Evolutionary conservation across 2,888 invertebrate species (phyloP).

Genomic region (Drosophila differens): DNA sequence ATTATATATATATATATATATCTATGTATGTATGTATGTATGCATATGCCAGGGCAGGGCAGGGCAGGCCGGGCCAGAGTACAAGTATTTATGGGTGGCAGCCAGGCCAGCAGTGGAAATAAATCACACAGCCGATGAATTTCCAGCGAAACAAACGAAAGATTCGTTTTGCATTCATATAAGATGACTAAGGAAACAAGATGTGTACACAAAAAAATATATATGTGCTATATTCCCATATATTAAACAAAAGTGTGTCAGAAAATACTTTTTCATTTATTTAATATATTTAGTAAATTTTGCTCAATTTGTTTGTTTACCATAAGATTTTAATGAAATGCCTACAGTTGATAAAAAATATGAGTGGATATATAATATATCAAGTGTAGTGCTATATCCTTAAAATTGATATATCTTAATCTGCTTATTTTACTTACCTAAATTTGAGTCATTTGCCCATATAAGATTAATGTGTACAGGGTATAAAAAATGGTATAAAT

Average conservation of each 20-base stretch:
- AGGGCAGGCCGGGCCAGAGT: slow-evolving; percentile 3
- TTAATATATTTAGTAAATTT: neutral
- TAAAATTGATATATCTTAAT: neutral
- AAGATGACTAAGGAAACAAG: slow-evolving; percentile 10
- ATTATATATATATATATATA: slow-evolving; percentile 4
- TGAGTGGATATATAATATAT: neutral
- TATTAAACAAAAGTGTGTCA: neutral
- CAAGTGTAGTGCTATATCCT: neutral
- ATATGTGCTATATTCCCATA: neutral
- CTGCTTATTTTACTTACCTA: neutral
- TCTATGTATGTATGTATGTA: neutral
- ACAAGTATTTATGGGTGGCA: slow-evolving; percentile 42
- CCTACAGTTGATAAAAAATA: neutral
- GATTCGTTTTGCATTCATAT: slow-evolving; percentile 13
- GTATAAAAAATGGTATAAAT: neutral
- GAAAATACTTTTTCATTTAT: neutral
- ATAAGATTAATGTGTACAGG: neutral
- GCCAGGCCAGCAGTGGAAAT: slow-evolving; percentile 43
- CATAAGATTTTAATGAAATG: neutral
- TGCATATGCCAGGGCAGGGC: neutral
- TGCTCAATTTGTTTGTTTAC: neutral
- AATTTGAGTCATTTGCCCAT: neutral
- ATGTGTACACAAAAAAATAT: neutral
- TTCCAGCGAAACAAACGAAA: slow-evolving; percentile 68
- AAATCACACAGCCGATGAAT: slow-evolving; percentile 51